These are phyloP conservation scores for Lydus trimaculatus DNA, from an alignment of 2,888 invertebrate genomes.

Conservation along the genomic window DNA sequence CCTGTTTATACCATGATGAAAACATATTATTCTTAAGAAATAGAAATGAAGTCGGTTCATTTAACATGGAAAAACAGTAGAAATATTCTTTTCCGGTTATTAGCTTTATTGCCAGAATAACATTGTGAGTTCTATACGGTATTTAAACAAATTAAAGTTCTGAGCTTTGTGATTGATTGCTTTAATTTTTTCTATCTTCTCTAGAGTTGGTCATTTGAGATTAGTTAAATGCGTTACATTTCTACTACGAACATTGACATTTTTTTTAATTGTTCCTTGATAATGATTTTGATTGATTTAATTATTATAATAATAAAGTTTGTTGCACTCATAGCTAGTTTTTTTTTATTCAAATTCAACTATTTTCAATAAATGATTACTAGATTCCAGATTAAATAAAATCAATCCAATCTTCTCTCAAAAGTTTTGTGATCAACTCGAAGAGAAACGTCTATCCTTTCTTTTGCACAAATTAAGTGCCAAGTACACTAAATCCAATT, in stretches of 20 bases:
- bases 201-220: background rate
- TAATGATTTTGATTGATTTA: conserved; percentile 16
- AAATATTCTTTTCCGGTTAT: conserved; percentile 12
- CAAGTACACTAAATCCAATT: conserved; percentile 17
- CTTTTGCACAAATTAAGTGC: background rate
- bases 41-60: conserved; percentile 27
- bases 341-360: background rate
- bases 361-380: background rate
- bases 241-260: background rate
- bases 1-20: conserved; percentile 29
- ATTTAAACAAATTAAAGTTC: conserved; percentile 16
- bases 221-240: too few species aligned
- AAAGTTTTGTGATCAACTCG: background rate
- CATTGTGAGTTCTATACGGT: conserved; percentile 6
- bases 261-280: conserved; percentile 11
- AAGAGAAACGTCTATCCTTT: background rate
- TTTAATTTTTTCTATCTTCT: background rate
- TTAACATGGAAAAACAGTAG: conserved; percentile 24
- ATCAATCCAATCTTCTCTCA: background rate
- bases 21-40: conserved; percentile 29
- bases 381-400: background rate
- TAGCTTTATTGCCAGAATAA: background rate
- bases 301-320: too few species aligned
- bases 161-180: conserved; percentile 12
- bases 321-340: background rate